Evolutionary conservation across 2,113 vertebrate species (phyloP).

Genomic region (Dermatemys mawii): DNA sequence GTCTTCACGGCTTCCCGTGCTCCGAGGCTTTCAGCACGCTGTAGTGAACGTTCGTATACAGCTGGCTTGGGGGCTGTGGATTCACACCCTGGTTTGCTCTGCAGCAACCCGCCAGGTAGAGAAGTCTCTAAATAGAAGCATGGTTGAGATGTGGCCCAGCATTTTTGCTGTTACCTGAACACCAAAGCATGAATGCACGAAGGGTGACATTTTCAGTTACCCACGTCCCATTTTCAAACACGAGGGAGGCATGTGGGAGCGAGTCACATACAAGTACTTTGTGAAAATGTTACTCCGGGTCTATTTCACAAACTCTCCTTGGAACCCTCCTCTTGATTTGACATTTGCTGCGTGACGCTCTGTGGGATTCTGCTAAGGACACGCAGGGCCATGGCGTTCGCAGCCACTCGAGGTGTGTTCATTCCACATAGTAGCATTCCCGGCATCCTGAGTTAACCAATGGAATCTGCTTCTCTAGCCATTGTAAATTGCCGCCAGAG

Average conservation of each 20-base stretch:
- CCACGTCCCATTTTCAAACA: neutral
- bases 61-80: neutral
- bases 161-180: neutral
- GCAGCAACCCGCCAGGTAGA: neutral
- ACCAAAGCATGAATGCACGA: neutral
- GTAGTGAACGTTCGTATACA: neutral
- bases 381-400: neutral
- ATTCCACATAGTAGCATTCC: neutral
- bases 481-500: accelerated
- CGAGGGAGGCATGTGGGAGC: neutral
- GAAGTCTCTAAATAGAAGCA: neutral
- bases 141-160: neutral
- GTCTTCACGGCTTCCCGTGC: neutral
- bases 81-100: neutral
- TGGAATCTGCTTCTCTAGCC: neutral
- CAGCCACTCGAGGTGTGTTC: neutral
- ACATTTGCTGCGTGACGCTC: neutral
- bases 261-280: neutral
- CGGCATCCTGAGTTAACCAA: neutral
- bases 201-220: neutral
- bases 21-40: neutral
- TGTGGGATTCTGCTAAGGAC: neutral
- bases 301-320: neutral
- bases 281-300: neutral
- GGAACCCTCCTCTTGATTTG: neutral